phyloP scores from a whole-genome alignment of 2,113 vertebrate genomes.

The Isurus oxyrinchus region DNA sequence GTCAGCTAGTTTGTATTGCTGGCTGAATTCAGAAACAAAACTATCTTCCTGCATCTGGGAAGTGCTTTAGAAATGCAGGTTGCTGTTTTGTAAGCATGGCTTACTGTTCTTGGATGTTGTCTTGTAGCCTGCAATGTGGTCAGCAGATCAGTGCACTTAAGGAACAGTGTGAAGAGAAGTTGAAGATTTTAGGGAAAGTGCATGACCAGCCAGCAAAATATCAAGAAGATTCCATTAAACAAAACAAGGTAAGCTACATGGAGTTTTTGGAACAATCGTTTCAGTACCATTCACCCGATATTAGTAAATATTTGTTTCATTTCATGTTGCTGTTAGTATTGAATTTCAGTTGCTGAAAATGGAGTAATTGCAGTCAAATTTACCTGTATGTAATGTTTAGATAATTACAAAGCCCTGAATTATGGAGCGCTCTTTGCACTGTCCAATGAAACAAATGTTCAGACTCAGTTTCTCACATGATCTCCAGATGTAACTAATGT shows the following conservation, averaged over 20 bases:
- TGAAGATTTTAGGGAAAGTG: conserved; percentile 62
- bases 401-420: background rate
- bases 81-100: background rate
- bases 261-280: background rate
- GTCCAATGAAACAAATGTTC: background rate
- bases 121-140: conserved; percentile 85
- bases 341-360: background rate
- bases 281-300: background rate
- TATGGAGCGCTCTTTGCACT: background rate
- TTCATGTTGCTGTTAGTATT: background rate
- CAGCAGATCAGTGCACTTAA: conserved; percentile 86
- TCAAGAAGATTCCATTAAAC: background rate
- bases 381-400: background rate
- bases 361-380: background rate
- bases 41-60: background rate
- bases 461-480: background rate
- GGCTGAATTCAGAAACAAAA: background rate
- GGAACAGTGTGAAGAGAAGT: conserved; percentile 79
- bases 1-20: background rate
- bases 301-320: background rate
- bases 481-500: background rate
- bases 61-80: background rate
- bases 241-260: background rate
- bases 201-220: background rate
- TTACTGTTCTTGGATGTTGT: background rate